phyloP scores from a whole-genome alignment of 2,888 invertebrate species.

The Dryocosmus kuriphilus region DNA sequence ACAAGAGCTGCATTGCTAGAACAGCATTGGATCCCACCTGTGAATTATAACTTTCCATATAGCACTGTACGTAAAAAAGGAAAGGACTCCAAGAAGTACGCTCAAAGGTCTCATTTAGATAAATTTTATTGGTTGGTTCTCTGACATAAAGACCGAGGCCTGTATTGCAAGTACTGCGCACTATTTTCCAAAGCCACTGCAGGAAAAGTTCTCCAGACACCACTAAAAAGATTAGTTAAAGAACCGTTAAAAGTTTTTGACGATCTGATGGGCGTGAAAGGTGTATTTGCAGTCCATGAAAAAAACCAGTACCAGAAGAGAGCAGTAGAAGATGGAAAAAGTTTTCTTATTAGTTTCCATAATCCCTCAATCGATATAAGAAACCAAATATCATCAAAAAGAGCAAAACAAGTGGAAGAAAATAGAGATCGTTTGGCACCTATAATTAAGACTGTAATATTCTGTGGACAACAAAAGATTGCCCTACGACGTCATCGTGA shows the following conservation, averaged over 20 bases:
- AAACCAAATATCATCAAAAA: no score
- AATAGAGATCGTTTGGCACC: no score
- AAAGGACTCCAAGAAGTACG: slow-evolving; percentile 48
- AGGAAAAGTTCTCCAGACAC: slow-evolving; percentile 40
- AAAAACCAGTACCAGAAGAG: slow-evolving; percentile 47
- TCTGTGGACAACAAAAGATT: no score
- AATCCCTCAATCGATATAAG: no score
- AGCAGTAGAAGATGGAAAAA: slow-evolving; percentile 48
- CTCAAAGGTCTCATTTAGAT: slow-evolving; percentile 53
- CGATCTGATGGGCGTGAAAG: slow-evolving; percentile 47
- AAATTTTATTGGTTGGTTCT: slow-evolving; percentile 55
- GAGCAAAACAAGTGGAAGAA: no score
- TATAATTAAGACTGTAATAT: no score
- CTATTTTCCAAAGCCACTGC: slow-evolving; percentile 40
- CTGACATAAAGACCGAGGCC: slow-evolving; percentile 52
- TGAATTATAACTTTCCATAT: slow-evolving; percentile 39
- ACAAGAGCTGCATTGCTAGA: slow-evolving; percentile 8
- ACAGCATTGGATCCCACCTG: slow-evolving; percentile 22
- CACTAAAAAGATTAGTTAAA: slow-evolving; percentile 46
- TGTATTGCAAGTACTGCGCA: slow-evolving; percentile 54
- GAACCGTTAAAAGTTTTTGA: slow-evolving; percentile 50
- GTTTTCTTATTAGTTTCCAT: no score
- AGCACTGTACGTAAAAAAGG: slow-evolving; percentile 3
- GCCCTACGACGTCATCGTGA: no score
- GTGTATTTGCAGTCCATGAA: slow-evolving; percentile 43